Evolutionary conservation across 1,140 invertebrate species (phyloP), one percentile per base, ranked within the genome.

Genomic region (Penaeus vannamei): DNA sequence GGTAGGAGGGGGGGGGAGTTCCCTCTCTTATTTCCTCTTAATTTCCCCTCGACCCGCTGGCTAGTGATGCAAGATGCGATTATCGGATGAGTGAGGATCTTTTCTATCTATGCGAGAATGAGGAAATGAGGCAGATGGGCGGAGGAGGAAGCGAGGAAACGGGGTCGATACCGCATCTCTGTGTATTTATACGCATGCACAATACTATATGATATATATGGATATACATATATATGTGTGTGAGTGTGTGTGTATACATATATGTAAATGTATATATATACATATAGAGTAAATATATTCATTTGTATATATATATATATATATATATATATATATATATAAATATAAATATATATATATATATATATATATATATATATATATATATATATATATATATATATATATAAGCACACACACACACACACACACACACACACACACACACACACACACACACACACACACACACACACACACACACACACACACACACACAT

Each of bases 241-340:
- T 72, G n/a, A 4, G n/a, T 72, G n/a, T 72, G n/a, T 26, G 2
- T 23, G 17, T 72, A 17, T 69, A 69, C 23, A 69, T 69, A 69
- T 69, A 69, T 72, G 20, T 72, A 12, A 29, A 72, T 72, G 20
- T 72, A 72, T 72, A 26, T 72, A 26, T 72, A 26, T 72, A 72
- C 0, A 26, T 72, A 29, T 29, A 72, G 2, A 72, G 12, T 23
- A 14, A 1, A 29, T 2, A 2, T 72, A n/a, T 26, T 26, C 12
- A 69, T 69, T 26, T 69, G 22, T 76, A 32, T 32, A 76, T 32
- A 29, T 8, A 29, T 22, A 76, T 32, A 29, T 76, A 29, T 22
- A 76, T 32, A 76, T 12, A 29, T 32, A 76, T 22, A 72, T n/a
- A 72, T n/a, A 72, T n/a, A 72, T n/a, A 72, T n/a, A 72, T n/a